phyloP scores from a whole-genome alignment of 2,888 invertebrate genomes.

The Cheilosia urbana region DNA sequence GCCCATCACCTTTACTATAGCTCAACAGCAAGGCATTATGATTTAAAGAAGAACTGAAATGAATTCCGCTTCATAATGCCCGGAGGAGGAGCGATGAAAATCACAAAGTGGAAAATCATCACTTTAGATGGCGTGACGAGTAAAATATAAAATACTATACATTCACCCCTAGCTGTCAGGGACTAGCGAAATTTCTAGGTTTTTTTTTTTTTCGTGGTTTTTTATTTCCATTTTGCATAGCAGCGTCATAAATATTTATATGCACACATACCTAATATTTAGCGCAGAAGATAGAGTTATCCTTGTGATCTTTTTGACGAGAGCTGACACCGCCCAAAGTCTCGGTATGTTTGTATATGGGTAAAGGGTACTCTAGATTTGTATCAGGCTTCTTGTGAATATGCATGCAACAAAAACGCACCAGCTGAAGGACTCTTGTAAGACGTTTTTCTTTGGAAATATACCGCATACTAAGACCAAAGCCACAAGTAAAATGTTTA shows the following conservation, averaged over 20 bases:
- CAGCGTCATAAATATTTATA: conserved; percentile 28
- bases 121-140: conserved; percentile 60
- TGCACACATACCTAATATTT: conserved; percentile 15
- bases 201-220: neutral
- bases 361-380: neutral
- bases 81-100: conserved; percentile 33
- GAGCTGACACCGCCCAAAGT: conserved; percentile 17
- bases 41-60: conserved; percentile 32
- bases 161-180: conserved; percentile 13
- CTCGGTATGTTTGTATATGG: neutral
- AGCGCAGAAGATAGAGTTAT: conserved; percentile 27
- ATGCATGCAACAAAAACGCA: conserved; percentile 43
- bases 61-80: conserved; percentile 45
- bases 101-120: conserved; percentile 70
- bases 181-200: conserved; percentile 20
- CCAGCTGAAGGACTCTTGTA: conserved; percentile 20
- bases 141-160: conserved; percentile 41
- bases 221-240: neutral
- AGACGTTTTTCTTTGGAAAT: conserved; percentile 48
- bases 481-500: neutral
- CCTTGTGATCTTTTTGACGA: conserved; percentile 42
- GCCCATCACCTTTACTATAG: neutral
- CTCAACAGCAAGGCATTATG: conserved; percentile 21
- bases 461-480: conserved; percentile 27
- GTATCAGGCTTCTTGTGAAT: conserved; percentile 26